Base-by-base conservation (phyloP, 2,113 vertebrate species). In the Thermophis baileyi region DNA sequence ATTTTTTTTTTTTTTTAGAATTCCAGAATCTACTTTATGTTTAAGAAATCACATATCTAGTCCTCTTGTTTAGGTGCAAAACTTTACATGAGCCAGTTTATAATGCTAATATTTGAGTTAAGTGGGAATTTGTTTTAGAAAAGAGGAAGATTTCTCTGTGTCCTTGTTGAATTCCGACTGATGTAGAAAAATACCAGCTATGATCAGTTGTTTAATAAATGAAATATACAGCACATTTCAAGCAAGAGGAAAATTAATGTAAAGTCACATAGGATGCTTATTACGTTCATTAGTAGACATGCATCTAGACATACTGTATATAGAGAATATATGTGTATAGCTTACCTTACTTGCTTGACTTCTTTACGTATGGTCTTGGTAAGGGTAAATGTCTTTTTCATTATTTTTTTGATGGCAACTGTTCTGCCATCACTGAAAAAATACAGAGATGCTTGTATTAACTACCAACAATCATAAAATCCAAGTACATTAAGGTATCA, bases 301-400 rank as follows among this genome's bases (percentile, higher is more conserved):
- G 85, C 89, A 91, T 93, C 81, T 44, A 1, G 22, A 95, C 55
- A 6, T 55, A 54, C 53, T 20, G 18, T 54, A 47, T 11, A 85
- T 30, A 63, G 40, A 35, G 27, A 47, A 92, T n/a, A 4, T 30
- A 25, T 14, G 90, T 94, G 95, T 0, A n/a, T 57, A 93, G 69
- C 95, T 95, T 95, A 99, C 98, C 98, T 98, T 89, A 98, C 96
- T 98, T 98, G 98, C 90, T 98, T 98, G 92, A 98, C 98, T 96
- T 99, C 98, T 94, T 97, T 97, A 60, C 97, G 96, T 96, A 98
- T 98, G 46, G 97, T 97, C 96, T 98, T 98, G 89, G 98, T 98
- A 27, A 99, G 92, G 0, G 95, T 97, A 92, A 98, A 98, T 0
- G 96, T 94, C 93, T 98, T 98, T 10, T 98, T 98, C 89, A 93